phyloP scores from a whole-genome alignment of 1,140 invertebrate genomes.

The Macrocentrus cingulum region DNA sequence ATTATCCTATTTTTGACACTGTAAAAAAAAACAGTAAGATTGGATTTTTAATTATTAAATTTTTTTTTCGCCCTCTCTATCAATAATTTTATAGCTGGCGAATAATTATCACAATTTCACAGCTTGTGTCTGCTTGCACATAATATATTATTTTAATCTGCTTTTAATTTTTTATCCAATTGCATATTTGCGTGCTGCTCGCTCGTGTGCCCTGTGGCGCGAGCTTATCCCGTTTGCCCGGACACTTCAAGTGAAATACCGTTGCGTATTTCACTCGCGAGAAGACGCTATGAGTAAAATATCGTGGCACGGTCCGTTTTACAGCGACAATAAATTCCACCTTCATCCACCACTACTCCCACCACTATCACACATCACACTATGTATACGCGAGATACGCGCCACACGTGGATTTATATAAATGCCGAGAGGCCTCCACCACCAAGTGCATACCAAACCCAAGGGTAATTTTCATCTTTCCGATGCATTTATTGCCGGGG shows the following conservation, averaged over 20 bases:
- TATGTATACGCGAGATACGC: neutral
- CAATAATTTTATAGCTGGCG: no score
- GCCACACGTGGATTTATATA: conserved; percentile 7
- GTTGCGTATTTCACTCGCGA: conserved; percentile 27
- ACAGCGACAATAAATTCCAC: conserved; percentile 33
- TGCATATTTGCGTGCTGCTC: no score
- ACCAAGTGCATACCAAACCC: neutral
- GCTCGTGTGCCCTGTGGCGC: no score
- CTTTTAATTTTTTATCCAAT: no score
- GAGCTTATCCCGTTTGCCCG: no score
- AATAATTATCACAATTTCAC: no score
- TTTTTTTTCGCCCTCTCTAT: no score
- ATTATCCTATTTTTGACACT: no score
- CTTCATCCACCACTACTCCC: conserved; percentile 8
- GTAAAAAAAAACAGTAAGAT: no score
- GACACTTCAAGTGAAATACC: conserved; percentile 14
- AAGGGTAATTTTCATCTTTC: conserved; percentile 3
- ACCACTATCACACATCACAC: neutral
- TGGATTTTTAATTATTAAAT: no score
- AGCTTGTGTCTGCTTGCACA: no score
- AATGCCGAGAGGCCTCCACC: neutral
- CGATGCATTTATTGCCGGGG: neutral
- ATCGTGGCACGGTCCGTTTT: conserved; percentile 29
- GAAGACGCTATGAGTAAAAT: conserved; percentile 32
- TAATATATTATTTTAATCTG: no score